Base-by-base conservation (phyloP, 2,888 invertebrate genomes). In the Endotricha flammealis region DNA sequence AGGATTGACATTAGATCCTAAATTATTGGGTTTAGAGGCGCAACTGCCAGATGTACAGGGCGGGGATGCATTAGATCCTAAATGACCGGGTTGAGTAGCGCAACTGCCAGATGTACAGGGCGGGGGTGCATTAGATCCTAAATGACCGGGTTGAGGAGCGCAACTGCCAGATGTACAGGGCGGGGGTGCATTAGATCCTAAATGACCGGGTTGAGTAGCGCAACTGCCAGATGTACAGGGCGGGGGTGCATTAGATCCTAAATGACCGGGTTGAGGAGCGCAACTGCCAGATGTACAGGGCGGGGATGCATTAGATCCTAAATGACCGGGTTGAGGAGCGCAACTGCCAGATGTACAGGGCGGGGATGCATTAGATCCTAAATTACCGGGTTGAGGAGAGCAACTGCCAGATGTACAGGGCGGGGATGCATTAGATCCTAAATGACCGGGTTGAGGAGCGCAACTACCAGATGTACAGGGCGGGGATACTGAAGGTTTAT, bases 21-120 rank as follows among this genome's bases (percentile, higher is more conserved):
- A 8, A 9, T n/a, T 2, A 22, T 5, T 5, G 24, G 32, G 10
- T 14, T 36, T 29, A 35, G 28, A 10, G 16, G 28, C 31, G 33
- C 48, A 48, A 29, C 37, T 42, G n/a, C 46, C 42, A 32, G 41
- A 31, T 30, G 41, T 16, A 28, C 40, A 38, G n/a, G 39, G 24
- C 16, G 27, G 43, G 27, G 12, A 25, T n/a, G n/a, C n/a, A n/a
- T n/a, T n/a, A n/a, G n/a, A n/a, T n/a, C n/a, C n/a, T n/a, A n/a
- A n/a, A n/a, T n/a, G n/a, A n/a, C n/a, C n/a, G n/a, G n/a, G n/a
- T n/a, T 36, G 17, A 30, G 30, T 5, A 25, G 28, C n/a, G 25
- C 35, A 24, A 14, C 16, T 33, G 16, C 33, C 25, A 12, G 25
- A 27, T 33, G 23, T n/a, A 23, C 31, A 32, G 8, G 22, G 23